These are phyloP conservation scores for Drosophila seguyi DNA, from an alignment of 1,140 invertebrate genomes.

Conservation along the genomic window DNA sequence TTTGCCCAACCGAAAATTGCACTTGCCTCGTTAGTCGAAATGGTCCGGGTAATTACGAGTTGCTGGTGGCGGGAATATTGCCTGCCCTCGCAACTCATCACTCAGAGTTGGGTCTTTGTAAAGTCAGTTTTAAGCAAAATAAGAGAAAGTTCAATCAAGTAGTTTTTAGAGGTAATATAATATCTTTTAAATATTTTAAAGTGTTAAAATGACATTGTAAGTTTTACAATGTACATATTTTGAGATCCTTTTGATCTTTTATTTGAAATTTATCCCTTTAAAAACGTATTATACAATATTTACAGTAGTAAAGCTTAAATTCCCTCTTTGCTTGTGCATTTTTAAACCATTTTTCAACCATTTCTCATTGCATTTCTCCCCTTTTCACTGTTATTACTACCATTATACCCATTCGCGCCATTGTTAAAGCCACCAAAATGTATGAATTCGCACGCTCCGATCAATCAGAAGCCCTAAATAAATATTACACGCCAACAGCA, in stretches of 20 bases:
- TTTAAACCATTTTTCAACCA: background rate
- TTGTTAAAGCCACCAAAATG: constrained; percentile 6
- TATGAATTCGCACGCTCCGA: constrained; percentile 4
- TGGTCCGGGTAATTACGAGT: constrained; percentile 65
- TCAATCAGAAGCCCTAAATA: constrained; percentile 16
- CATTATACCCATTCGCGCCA: background rate
- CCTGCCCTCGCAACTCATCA: constrained; percentile 17
- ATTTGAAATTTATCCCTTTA: too few relatives aligned
- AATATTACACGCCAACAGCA: constrained; percentile 12
- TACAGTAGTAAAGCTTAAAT: background rate
- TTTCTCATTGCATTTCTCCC: background rate
- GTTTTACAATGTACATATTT: rapidly evolving
- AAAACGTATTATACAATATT: background rate
- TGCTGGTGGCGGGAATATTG: background rate
- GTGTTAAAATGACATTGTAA: background rate
- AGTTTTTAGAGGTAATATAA: background rate
- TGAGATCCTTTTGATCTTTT: background rate
- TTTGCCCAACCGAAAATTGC: constrained; percentile 62
- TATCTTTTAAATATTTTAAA: background rate
- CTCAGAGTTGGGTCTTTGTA: constrained; percentile 1
- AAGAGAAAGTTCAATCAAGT: background rate
- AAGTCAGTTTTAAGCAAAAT: background rate
- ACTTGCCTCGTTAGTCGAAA: constrained; percentile 68
- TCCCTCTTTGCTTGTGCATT: too few relatives aligned
- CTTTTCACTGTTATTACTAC: background rate